Base-by-base conservation (phyloP, 2,113 vertebrate species). In the Thryonomys swinderianus region DNA sequence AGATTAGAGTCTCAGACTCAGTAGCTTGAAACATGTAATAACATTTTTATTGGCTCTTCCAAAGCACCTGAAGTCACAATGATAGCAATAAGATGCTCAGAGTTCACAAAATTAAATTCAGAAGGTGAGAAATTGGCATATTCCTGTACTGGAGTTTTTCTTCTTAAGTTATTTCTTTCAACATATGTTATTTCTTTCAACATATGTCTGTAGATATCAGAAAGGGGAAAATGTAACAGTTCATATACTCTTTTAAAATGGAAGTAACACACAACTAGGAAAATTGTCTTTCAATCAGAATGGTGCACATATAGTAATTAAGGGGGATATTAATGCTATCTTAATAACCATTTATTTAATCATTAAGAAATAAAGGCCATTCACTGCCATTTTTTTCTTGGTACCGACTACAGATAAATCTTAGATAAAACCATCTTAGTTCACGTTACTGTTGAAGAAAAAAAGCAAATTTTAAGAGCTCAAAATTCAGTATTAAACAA, bases 21-120 rank as follows among this genome's bases (percentile, higher is more conserved):
- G 94, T 97, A 93, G 5, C 94, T 95, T 97, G 97, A 93, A 97
- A 88, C 97, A 53, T 86, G 79, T 96, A 98, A 91, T 55, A 90
- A 61, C 83, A 92, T 90, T 96, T 94, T 94, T 98, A 96, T 64
- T 97, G 93, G 92, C 57, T 96, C 66, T 71, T 93, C 82, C 81
- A 27, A 83, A 95, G 80, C 69, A 96, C 73, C 96, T 81, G 91
- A 94, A 96, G 87, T 96, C 95, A 97, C 95, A 97, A 76, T 97
- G 90, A 84, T 11, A 67, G 32, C 84, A 96, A 96, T 71, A 94
- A 91, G 94, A 81, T 82, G 45, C 32, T 81, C 21, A 62, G 20
- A 18, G 79, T 96, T 97, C 84, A 67, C 74, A 87, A 74, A 95
- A 94, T 94, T 95, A 96, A 96, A 94, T 84, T 73, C 45, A 64